phyloP scores from a whole-genome alignment of 1,140 invertebrate genomes.

The Probaryconus sp. region DNA sequence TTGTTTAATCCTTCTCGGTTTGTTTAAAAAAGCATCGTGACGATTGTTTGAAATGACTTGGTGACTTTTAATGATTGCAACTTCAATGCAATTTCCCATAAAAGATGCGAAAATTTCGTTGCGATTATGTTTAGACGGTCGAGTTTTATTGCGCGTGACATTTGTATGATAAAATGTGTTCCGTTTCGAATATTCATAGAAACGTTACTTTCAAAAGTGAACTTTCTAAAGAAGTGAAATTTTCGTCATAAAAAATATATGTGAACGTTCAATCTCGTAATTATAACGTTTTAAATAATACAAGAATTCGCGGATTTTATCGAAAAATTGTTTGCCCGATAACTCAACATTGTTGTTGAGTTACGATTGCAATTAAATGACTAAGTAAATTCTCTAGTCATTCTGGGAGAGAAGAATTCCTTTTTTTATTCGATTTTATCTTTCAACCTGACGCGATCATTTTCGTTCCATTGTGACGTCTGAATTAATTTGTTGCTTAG shows the following conservation, averaged over 20 bases:
- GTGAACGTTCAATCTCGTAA: slow-evolving; percentile 22
- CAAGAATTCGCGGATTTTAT: slow-evolving; percentile 17
- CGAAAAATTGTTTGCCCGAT: slow-evolving; percentile 9
- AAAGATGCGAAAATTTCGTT: slow-evolving; percentile 10
- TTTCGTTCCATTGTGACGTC: too few relatives aligned
- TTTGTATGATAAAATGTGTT: slow-evolving; percentile 12
- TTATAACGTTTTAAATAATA: slow-evolving; percentile 27
- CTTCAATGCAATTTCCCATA: slow-evolving; percentile 3
- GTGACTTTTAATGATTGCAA: too few relatives aligned
- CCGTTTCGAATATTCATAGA: slow-evolving; percentile 41
- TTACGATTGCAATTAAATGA: neutral
- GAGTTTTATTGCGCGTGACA: slow-evolving; percentile 1
- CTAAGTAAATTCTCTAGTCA: too few relatives aligned
- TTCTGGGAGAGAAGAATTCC: too few relatives aligned
- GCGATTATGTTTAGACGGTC: slow-evolving; percentile 6
- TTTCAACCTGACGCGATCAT: too few relatives aligned
- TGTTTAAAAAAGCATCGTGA: too few relatives aligned
- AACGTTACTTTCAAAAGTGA: slow-evolving; percentile 31
- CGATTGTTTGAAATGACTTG: too few relatives aligned
- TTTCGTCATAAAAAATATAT: slow-evolving; percentile 26
- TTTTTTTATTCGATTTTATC: too few relatives aligned
- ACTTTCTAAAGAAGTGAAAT: slow-evolving; percentile 55
- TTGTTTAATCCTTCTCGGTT: too few relatives aligned
- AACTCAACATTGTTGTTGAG: neutral
- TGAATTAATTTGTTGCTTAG: too few relatives aligned